Percentiles rank a stretch among this genome's conserved stretches.
These are phyloP conservation scores for Epinotia bilunana DNA, from an alignment of 2,888 invertebrate species.

Conservation along the genomic window DNA sequence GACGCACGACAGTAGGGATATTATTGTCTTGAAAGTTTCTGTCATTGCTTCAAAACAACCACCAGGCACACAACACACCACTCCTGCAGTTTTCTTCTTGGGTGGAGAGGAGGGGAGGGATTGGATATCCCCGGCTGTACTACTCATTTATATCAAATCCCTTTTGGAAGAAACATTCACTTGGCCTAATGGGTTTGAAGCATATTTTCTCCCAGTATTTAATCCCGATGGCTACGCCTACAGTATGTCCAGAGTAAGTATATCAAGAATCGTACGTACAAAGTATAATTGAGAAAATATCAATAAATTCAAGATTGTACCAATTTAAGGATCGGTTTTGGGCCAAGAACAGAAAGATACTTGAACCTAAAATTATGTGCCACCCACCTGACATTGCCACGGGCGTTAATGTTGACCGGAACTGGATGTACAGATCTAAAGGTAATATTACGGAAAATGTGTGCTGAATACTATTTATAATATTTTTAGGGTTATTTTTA, in stretches of 20 bases:
- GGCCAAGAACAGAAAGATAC: conserved; percentile 67
- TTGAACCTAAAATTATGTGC: conserved; percentile 61
- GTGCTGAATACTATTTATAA: not conserved
- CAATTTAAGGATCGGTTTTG: conserved; percentile 65
- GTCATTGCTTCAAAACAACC: conserved; percentile 28
- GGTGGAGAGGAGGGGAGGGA: conserved; percentile 75
- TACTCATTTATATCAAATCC: conserved; percentile 61
- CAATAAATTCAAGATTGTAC: conserved; percentile 3
- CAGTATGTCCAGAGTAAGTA: conserved; percentile 62
- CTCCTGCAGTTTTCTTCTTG: conserved; percentile 65
- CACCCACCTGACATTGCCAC: conserved; percentile 50
- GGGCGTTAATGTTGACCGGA: conserved; percentile 72
- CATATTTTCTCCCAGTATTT: conserved; percentile 71
- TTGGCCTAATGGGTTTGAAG: conserved; percentile 60
- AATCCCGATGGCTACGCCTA: conserved; percentile 77
- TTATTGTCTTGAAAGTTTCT: conserved; percentile 65
- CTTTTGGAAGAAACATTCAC: conserved; percentile 53
- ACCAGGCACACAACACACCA: no score
- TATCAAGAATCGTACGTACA: conserved; percentile 1
- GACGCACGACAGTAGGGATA: conserved; percentile 65
- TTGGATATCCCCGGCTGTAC: conserved; percentile 68
- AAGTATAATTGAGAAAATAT: conserved; percentile 1
- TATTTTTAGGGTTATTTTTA: no score
- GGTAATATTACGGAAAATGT: not conserved
- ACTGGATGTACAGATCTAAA: conserved; percentile 59